A percentile compares a stretch with the other conserved stretches of the same genome.
phyloP scores from a whole-genome alignment of 2,888 invertebrate genomes.

The Cremastobaeus sp. region DNA sequence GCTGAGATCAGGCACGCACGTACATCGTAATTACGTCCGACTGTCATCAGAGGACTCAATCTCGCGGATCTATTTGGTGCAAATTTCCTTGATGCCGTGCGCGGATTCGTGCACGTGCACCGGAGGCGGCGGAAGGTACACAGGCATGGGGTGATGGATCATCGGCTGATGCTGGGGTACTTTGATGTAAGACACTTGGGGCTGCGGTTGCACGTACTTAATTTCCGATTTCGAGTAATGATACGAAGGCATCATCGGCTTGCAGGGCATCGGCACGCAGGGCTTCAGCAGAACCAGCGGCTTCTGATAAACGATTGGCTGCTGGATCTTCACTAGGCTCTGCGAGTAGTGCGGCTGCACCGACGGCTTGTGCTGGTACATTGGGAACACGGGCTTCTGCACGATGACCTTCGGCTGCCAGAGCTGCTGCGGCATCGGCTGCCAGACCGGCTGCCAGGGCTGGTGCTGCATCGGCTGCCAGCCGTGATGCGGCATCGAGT shows the following conservation, averaged over 20 bases:
- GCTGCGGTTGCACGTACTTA: conserved; percentile 40
- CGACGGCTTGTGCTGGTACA: conserved; percentile 64
- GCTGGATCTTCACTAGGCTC: conserved; percentile 40
- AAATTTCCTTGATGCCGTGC: conserved; percentile 49
- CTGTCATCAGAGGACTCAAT: conserved; percentile 28
- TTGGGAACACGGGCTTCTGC: conserved; percentile 69
- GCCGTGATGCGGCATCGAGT: conserved; percentile 17
- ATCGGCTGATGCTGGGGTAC: conserved; percentile 51
- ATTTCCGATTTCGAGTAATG: conserved; percentile 45
- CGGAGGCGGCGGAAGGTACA: conserved; percentile 33
- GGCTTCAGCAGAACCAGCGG: conserved; percentile 60
- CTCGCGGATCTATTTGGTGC: conserved; percentile 44
- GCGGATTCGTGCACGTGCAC: conserved; percentile 45
- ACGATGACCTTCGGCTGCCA: conserved; percentile 61
- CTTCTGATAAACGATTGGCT: conserved; percentile 65
- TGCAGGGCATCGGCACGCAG: conserved; percentile 56
- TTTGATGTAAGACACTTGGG: conserved; percentile 62
- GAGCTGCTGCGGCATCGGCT: conserved; percentile 13
- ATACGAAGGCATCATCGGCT: conserved; percentile 48
- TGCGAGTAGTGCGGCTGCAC: conserved; percentile 60
- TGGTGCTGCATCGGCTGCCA: conserved; percentile 13
- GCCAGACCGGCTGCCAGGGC: conserved; percentile 33
- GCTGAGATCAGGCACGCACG: no score
- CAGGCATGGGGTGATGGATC: conserved; percentile 51
- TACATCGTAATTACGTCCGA: conserved; percentile 24